Base-by-base conservation (phyloP, 2,888 invertebrate genomes). In the Julus scandinavius region DNA sequence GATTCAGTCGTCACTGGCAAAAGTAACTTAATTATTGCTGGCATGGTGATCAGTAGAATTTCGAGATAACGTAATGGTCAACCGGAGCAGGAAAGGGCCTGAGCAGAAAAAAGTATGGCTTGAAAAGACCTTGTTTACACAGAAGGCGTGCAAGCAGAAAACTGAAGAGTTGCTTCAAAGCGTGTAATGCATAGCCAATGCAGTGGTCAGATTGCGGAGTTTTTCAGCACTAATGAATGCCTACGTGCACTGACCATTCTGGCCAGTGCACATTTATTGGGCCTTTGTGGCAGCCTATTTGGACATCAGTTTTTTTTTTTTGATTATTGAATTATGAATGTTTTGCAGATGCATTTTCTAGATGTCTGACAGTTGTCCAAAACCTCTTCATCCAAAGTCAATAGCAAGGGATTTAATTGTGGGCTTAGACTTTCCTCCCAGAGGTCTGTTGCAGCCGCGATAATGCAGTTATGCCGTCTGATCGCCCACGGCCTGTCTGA, bases 321-420 rank as follows among this genome's bases (percentile, higher is more conserved):
- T 20, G n/a, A 63, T 29, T 63, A 63, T 63, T 20, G n/a, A 63
- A 63, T 63, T 63, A 63, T 63, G 63, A 63, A 20, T 20, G 63
- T 63, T 63, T 63, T 63, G 63, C 63, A 63, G 63, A 63, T 63
- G 63, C 63, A 7, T 63, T 63, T 63, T 20, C 20, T 63, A 63
- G 63, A 63, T 63, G 63, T n/a, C 63, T 63, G 20, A 63, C 63
- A n/a, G 63, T 63, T 63, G 63, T 63, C 63, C 63, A 63, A 15
- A 54, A 17, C 17, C 29, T 29, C 29, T 54, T 54, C 54, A 54
- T 54, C 54, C 54, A 54, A 54, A 54, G 54, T 54, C 54, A 63
- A 20, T n/a, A 63, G 20, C 20, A 20, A 63, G 20, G n/a, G 63
- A 63, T 63, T 63, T 63, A 63, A 63, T 63, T 63, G 63, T 20